phyloP scores from a whole-genome alignment of 2,888 invertebrate species.

The Nymphalis urticae region DNA sequence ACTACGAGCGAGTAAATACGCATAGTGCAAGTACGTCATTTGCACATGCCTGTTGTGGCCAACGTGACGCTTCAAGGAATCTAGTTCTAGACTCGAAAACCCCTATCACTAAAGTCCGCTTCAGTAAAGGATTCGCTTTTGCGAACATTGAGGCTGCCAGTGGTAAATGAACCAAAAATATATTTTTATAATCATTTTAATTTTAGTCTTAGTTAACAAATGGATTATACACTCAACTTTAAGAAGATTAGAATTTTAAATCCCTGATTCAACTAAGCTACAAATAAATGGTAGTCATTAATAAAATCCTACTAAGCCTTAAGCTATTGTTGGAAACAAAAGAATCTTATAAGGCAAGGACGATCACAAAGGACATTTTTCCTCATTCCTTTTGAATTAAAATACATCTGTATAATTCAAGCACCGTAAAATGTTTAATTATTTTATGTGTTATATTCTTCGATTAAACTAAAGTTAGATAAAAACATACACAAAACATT shows the following conservation, averaged over 20 bases:
- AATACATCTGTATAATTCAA: neutral
- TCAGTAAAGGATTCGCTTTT: slow-evolving; percentile 91
- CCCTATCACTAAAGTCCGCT: slow-evolving; percentile 88
- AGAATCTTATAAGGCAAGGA: neutral
- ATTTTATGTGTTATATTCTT: neutral
- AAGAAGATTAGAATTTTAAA: neutral
- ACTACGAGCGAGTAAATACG: slow-evolving; percentile 91
- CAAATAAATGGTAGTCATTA: slow-evolving; percentile 10
- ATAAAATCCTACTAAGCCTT: slow-evolving; percentile 7
- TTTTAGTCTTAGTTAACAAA: neutral
- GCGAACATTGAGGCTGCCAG: slow-evolving; percentile 88
- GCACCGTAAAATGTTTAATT: too few relatives aligned
- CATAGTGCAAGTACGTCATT: slow-evolving; percentile 89
- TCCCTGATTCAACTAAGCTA: slow-evolving; percentile 3
- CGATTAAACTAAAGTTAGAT: neutral
- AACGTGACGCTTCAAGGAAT: slow-evolving; percentile 87
- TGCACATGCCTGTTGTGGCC: slow-evolving; percentile 88
- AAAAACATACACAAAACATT: slow-evolving; percentile 7
- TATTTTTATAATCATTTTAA: neutral
- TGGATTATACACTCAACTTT: neutral
- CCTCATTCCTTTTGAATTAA: neutral
- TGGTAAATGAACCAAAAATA: slow-evolving; percentile 53
- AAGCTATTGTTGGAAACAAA: slow-evolving; percentile 4
- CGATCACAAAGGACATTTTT: slow-evolving; percentile 1
- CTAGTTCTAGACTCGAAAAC: slow-evolving; percentile 84